Conservation (phyloP, 2,888 invertebrate species). For the Cephus pulcher region DNA sequence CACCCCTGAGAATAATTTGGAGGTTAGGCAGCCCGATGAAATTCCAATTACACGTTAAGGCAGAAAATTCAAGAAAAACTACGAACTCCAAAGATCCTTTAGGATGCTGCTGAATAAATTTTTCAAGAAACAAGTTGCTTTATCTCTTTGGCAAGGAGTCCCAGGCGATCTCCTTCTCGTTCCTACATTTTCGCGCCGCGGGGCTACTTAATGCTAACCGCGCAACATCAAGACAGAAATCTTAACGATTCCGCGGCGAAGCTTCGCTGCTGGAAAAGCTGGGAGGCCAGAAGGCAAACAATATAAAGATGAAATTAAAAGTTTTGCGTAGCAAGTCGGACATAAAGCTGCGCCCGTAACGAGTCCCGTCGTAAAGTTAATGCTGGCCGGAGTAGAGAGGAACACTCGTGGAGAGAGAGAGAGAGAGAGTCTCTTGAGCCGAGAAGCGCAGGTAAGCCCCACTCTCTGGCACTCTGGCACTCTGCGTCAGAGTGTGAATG, state of each 20-base stretch:
- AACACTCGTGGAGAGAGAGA: background rate
- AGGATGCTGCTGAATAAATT: background rate
- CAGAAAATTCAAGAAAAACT: too few relatives aligned
- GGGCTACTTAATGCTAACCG: conserved; percentile 12
- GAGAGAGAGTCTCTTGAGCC: background rate
- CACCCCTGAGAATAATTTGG: conserved; percentile 57
- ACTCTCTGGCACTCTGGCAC: too few relatives aligned
- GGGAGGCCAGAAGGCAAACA: conserved; percentile 33
- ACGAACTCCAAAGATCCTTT: too few relatives aligned
- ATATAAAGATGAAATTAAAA: conserved; percentile 48
- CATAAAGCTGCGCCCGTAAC: conserved; percentile 26
- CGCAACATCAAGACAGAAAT: conserved; percentile 35
- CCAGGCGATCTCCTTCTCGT: conserved; percentile 1
- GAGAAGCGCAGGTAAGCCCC: too few relatives aligned
- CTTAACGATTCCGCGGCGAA: conserved; percentile 34
- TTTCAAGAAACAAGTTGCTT: conserved; percentile 1
- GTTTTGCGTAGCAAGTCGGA: conserved; percentile 32
- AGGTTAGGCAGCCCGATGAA: conserved; percentile 21
- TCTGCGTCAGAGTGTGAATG: too few relatives aligned
- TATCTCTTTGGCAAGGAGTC: background rate
- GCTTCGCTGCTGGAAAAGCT: conserved; percentile 27
- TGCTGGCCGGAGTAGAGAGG: background rate
- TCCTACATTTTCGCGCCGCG: background rate
- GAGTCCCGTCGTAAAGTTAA: conserved; percentile 31
- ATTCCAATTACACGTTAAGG: conserved; percentile 22